These are phyloP conservation scores for Syngnathus typhle DNA, from an alignment of 2,113 vertebrate genomes.

Conservation along the genomic window DNA sequence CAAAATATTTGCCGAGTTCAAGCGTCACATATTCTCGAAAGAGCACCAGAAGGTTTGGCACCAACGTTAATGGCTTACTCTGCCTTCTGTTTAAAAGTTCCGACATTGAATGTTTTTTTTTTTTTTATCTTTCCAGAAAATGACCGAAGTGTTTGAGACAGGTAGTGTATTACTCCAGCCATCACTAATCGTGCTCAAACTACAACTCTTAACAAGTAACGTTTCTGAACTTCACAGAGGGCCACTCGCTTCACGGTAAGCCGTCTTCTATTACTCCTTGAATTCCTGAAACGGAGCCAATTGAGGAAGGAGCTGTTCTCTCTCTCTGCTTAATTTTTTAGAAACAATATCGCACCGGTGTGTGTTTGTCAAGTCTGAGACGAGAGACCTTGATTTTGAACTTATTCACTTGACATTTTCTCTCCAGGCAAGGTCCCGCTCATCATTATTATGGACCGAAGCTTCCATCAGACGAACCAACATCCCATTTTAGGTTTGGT, in stretches of 20 bases:
- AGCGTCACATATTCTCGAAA: background rate
- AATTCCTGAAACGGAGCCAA: too few relatives aligned
- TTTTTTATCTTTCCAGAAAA: constrained; percentile 23
- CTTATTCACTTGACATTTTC: background rate
- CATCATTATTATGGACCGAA: background rate
- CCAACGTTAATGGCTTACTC: too few relatives aligned
- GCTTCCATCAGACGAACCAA: fast-evolving
- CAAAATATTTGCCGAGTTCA: background rate
- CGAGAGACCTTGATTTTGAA: too few relatives aligned
- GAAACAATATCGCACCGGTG: too few relatives aligned
- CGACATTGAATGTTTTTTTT: background rate
- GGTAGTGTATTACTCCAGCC: constrained; percentile 7
- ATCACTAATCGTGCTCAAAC: background rate
- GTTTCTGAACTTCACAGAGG: background rate
- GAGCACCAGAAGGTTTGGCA: constrained; percentile 25
- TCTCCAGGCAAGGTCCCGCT: constrained; percentile 5
- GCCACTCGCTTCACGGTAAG: background rate
- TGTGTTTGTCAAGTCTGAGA: too few relatives aligned
- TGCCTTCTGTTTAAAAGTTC: background rate
- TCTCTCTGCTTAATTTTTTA: too few relatives aligned
- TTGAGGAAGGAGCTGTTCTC: too few relatives aligned
- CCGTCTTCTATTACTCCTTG: background rate
- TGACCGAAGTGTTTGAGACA: constrained; percentile 19
- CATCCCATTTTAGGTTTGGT: constrained; percentile 26
- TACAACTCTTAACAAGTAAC: background rate